Base-by-base conservation (phyloP, 2,113 vertebrate species). In the Mormyrus iriodes region DNA sequence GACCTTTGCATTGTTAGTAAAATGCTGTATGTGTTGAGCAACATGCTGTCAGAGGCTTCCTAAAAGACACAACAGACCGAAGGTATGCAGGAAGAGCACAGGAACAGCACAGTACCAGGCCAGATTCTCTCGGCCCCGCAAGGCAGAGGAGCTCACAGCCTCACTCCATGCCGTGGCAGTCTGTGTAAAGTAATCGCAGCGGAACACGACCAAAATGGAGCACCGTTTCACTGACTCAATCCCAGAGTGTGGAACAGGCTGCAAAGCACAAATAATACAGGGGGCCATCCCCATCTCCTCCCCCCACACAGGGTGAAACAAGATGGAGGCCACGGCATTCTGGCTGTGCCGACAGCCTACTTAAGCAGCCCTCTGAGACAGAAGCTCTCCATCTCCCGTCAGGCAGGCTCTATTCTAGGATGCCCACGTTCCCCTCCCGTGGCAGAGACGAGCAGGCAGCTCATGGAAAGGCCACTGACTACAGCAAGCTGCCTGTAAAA, bases 341-440 rank as follows among this genome's bases (percentile, higher is more conserved):
- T 48, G 76, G 17, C 51, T 24, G 69, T 79, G 35, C 35, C 35
- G 17, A 31, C 49, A 83, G 39, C 88, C 51, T 83, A 84, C 73
- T 84, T 89, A 35, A 27, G 13, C 86, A 58, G 88, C 19, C 73
- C 35, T 44, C 69, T n/a, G 73, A 55, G 73, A 88, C 49, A 53
- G 31, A 82, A 76, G 48, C 69, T 9, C 27, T 27, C 13, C 31
- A 44, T 44, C 88, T 58, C 69, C 49, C 24, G 12, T 55, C 48
- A 15, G 51, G 49, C 0, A 10, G 10, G 76, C 51, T 49, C 76
- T 89, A 83, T 58, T 83, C 49, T 42, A 84, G 69, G 51, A 87
- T 21, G 9, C 53, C 17, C 52, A 39, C n/a, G 24, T 31, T 24
- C 86, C 52, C 35, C 55, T 44, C 86, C 17, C 53, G 35, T 21